phyloP scores from a whole-genome alignment of 2,888 invertebrate species.

The Troides oblongomaculatus region DNA sequence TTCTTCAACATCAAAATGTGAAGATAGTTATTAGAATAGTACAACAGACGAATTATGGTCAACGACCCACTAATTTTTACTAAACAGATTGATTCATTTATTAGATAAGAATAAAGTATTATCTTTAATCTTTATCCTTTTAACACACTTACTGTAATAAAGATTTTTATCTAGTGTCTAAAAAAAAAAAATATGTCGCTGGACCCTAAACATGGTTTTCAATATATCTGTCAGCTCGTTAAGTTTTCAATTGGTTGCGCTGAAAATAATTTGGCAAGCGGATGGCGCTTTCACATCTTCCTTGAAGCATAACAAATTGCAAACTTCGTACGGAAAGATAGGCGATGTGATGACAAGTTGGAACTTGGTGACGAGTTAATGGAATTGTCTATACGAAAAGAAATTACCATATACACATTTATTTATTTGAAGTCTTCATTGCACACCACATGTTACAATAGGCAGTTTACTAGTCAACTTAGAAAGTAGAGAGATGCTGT shows the following conservation, averaged over 20 bases:
- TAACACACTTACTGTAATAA: neutral
- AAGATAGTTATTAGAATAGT: too few relatives aligned
- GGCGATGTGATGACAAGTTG: neutral
- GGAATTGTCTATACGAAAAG: too few relatives aligned
- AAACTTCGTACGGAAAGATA: conserved; percentile 2
- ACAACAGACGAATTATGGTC: too few relatives aligned
- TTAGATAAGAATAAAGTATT: too few relatives aligned
- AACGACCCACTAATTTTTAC: too few relatives aligned
- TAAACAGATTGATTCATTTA: too few relatives aligned
- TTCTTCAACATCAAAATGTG: too few relatives aligned
- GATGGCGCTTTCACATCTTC: neutral
- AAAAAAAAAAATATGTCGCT: neutral
- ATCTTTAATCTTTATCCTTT: neutral
- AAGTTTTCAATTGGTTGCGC: neutral
- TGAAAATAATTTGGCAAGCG: conserved; percentile 6
- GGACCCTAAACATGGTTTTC: neutral
- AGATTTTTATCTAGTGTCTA: neutral
- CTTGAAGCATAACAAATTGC: conserved; percentile 2
- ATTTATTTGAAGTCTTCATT: too few relatives aligned
- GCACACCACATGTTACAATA: too few relatives aligned
- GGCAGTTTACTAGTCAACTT: too few relatives aligned
- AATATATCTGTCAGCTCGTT: neutral
- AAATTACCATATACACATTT: too few relatives aligned
- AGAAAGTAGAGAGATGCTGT: too few relatives aligned
- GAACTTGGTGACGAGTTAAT: neutral